Evolutionary conservation across 2,113 vertebrate species (phyloP).

Genomic region (Sprattus sprattus): DNA sequence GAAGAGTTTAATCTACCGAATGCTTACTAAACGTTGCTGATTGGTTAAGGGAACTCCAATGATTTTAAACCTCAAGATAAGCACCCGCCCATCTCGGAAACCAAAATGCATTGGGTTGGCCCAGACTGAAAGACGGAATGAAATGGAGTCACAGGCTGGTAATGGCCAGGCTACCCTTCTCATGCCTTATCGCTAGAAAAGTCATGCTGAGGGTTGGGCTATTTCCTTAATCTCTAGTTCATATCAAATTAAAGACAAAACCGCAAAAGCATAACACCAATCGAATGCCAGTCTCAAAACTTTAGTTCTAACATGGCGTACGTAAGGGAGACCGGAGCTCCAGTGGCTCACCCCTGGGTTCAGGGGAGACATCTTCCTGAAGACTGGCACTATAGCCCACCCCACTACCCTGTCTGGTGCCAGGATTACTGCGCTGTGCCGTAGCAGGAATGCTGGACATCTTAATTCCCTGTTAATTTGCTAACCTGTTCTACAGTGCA

Average conservation of each 20-base stretch:
- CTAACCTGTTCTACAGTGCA: constrained; percentile 69
- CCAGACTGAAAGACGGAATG: too few species aligned
- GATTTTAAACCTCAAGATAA: too few species aligned
- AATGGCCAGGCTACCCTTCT: too few species aligned
- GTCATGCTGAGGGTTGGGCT: background rate
- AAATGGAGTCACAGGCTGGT: too few species aligned
- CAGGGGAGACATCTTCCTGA: background rate
- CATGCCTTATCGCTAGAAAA: background rate
- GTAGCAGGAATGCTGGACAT: constrained; percentile 64
- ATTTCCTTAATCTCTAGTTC: background rate
- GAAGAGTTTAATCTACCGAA: too few species aligned
- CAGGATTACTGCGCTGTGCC: constrained; percentile 57
- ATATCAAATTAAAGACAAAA: background rate
- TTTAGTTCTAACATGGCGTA: background rate
- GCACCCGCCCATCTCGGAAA: too few species aligned
- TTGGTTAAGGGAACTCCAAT: too few species aligned
- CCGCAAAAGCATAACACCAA: background rate
- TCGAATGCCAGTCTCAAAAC: background rate
- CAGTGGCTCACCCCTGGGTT: background rate
- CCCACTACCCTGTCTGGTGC: constrained; percentile 33
- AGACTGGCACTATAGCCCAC: constrained; percentile 22
- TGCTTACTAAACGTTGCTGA: too few species aligned
- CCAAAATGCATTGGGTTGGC: too few species aligned
- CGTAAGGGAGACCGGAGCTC: background rate
- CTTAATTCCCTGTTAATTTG: constrained; percentile 75